Evolutionary conservation across 2,113 vertebrate genomes (phyloP), one percentile per base, ranked within the genome.

Genomic region (Pluvianellus socialis): DNA sequence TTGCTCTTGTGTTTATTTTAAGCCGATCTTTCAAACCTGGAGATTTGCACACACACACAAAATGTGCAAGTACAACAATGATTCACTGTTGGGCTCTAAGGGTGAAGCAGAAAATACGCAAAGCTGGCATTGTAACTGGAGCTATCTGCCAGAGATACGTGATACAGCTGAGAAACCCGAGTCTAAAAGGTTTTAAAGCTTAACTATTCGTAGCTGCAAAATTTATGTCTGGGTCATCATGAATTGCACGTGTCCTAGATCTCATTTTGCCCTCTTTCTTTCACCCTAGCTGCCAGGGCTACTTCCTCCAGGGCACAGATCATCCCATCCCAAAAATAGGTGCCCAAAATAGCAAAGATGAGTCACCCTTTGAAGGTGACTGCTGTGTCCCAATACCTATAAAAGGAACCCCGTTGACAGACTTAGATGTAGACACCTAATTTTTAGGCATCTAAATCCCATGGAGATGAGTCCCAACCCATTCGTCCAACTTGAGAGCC

Each of bases 281-380:
- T 80, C 80, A 59, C 71, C 52, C 63, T 74, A 12, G 40, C 20
- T 84, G 40, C 49, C 22, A 2, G 2, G 1, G 52, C 61, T 95
- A 49, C 32, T 35, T 35, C n/a, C 79, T 75, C 61, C 81, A 79
- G 77, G 94, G 45, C 8, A 1, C 71, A 70, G 53, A 76, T 65
- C 3, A 3, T 65, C 79, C 85, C 73, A 61, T 89, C 84, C 73
- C 87, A 47, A 85, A 97, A 96, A 76, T 44, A 96, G 81, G 40
- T 90, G 58, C 53, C 81, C 53, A 86, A 24, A 96, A 91, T 96
- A 96, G 85, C 70, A 53, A 70, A 58, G 76, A 67, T 53, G 80
- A 90, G 49, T 94, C 77, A 89, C 56, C 56, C 67, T 90, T 73
- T 79, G 77, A 96, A 96, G 96, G 94, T 96, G 96, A 95, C 90